Evolutionary conservation across 2,888 invertebrate genomes (phyloP).

Genomic region (Microplitis manilae): DNA sequence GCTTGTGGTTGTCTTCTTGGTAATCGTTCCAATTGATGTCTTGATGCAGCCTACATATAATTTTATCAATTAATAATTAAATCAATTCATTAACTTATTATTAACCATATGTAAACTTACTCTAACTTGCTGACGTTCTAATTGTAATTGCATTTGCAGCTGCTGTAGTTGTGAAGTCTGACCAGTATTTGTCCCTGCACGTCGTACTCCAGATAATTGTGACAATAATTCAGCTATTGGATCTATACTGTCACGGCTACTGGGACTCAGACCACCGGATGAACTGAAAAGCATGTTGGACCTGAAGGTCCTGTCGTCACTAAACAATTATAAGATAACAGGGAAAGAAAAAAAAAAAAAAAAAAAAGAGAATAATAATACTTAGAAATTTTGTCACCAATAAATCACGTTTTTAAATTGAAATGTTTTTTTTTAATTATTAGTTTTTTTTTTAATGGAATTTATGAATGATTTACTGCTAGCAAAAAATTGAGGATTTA

Average conservation of each 20-base stretch:
- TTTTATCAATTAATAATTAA: slow-evolving; percentile 27
- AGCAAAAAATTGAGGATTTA: too few species aligned
- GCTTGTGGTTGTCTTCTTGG: slow-evolving; percentile 86
- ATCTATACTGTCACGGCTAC: slow-evolving; percentile 94
- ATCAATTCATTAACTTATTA: not conserved
- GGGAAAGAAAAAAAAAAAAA: slow-evolving; percentile 42
- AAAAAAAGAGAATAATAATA: slow-evolving; percentile 27
- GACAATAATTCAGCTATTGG: slow-evolving; percentile 96
- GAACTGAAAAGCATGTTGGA: slow-evolving; percentile 97
- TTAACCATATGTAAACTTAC: slow-evolving; percentile 56
- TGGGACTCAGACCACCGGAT: slow-evolving; percentile 88
- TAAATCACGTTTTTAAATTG: not conserved
- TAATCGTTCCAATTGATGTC: slow-evolving; percentile 91
- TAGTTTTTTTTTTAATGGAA: not conserved
- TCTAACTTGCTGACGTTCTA: slow-evolving; percentile 90
- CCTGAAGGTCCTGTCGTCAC: slow-evolving; percentile 60
- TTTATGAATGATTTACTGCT: not conserved
- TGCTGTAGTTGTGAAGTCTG: slow-evolving; percentile 87
- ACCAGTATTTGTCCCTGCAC: slow-evolving; percentile 75
- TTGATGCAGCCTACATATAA: slow-evolving; percentile 77
- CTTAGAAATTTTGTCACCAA: not conserved
- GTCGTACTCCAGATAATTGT: slow-evolving; percentile 94
- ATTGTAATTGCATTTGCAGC: slow-evolving; percentile 94
- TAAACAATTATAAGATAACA: slow-evolving; percentile 47
- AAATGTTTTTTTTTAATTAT: not conserved